Evolutionary conservation across 2,797 vertebrate species (phyloP), one percentile per base, ranked within the genome.

Genomic region (Gila robusta): DNA sequence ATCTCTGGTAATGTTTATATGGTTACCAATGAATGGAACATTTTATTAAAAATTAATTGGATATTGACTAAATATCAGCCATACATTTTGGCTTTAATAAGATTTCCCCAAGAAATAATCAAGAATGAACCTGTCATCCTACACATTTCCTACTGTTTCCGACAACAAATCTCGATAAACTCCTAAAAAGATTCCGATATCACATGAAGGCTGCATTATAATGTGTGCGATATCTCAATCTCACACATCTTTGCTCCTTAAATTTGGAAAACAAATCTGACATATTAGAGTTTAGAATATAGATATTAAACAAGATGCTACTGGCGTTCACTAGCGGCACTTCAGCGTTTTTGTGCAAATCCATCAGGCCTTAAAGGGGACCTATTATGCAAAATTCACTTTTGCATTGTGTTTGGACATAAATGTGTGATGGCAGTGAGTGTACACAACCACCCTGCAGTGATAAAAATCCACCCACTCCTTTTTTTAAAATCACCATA

Each of bases 301-400:
- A 23, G 19, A 37, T 39, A 19, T 62, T 41, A 41, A 56, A 78
- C 14, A 28, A 41, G 16, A 79, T 44, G n/a, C 19, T 35, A 35
- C 54, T 14, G 19, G 12, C 5, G 9, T 32, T 72, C n/a, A 44
- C 28, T 69, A 69, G 21, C 12, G n/a, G 21, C n/a, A 59, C 12
- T 64, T 79, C n/a, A 79, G 59, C n/a, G 28, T 32, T 66, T 73
- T 47, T 81, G 79, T 81, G 64, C 66, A 52, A 52, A 79, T 26
- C 39, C 39, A 28, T 3, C 26, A 39, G n/a, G 67, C 52, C 35
- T 52, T 47, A 47, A n/a, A n/a, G n/a, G n/a, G n/a, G n/a, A n/a
- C n/a, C n/a, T n/a, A n/a, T n/a, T n/a, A n/a, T n/a, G n/a, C n/a
- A n/a, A n/a, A n/a, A n/a, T n/a, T n/a, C n/a, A n/a, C n/a, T n/a